phyloP scores from a whole-genome alignment of 2,888 invertebrate species.

The Heteromurus nitidus region DNA sequence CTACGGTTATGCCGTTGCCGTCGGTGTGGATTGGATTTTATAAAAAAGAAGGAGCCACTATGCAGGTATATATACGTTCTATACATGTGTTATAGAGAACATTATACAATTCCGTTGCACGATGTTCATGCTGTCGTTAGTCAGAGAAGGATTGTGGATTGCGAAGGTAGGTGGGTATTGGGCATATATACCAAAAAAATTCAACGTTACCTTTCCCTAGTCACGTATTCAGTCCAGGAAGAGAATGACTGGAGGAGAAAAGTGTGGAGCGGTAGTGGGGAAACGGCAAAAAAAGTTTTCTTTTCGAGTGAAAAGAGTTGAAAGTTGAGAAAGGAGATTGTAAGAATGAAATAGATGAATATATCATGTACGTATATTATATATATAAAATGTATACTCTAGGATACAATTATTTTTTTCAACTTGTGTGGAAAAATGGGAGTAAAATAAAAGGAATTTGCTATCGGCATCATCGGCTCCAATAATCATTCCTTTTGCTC shows the following conservation, averaged over 20 bases:
- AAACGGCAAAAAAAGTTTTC: background rate
- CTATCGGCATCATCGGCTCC: slow-evolving; percentile 37
- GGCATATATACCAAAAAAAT: background rate
- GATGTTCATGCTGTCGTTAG: too few relatives aligned
- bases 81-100: too few relatives aligned
- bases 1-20: too few relatives aligned
- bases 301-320: background rate
- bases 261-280: background rate
- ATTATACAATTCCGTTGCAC: too few relatives aligned
- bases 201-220: slow-evolving; percentile 3
- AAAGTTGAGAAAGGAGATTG: background rate
- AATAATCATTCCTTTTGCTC: slow-evolving; percentile 34
- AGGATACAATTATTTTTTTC: background rate
- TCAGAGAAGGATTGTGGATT: background rate
- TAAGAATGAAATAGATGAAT: background rate
- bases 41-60: too few relatives aligned
- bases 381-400: background rate
- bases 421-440: background rate
- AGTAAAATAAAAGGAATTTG: slow-evolving; percentile 30
- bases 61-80: too few relatives aligned
- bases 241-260: slow-evolving; percentile 15
- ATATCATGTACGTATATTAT: background rate
- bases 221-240: background rate
- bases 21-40: too few relatives aligned
- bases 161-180: background rate